Conservation (phyloP, 2,797 vertebrate species). For the Lepus oiostolus region DNA sequence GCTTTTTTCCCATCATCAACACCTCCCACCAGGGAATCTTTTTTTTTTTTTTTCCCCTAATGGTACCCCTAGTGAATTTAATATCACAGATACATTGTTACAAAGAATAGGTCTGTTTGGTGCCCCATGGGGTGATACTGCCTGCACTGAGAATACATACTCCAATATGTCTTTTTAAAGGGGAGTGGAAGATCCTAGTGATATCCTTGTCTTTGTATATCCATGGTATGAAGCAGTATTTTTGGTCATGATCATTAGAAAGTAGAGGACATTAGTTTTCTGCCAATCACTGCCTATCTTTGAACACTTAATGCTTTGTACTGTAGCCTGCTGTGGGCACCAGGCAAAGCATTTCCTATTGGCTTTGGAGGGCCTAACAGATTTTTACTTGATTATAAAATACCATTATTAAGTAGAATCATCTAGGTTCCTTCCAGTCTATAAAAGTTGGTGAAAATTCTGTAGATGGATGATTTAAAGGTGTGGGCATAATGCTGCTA, state of each 20-base stretch:
- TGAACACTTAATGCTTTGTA: neutral
- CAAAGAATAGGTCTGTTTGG: neutral
- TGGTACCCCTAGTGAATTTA: conserved; percentile 65
- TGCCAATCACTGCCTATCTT: neutral
- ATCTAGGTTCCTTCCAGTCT: conserved; percentile 2
- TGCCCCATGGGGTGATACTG: neutral
- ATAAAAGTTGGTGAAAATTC: conserved; percentile 16
- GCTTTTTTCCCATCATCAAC: neutral
- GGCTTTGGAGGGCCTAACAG: neutral
- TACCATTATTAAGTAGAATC: neutral
- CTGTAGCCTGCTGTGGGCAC: neutral
- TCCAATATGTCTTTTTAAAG: neutral
- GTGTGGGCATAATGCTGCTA: neutral
- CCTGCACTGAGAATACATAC: neutral
- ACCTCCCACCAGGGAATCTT: neutral
- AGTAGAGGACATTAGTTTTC: neutral
- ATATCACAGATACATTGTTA: conserved; percentile 45
- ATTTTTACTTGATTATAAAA: neutral
- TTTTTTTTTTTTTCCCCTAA: neutral
- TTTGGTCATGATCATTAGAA: neutral
- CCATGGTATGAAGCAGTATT: neutral
- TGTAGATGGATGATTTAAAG: neutral
- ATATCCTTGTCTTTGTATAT: neutral
- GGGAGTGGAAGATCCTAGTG: neutral
- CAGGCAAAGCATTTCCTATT: neutral